A percentile compares a stretch with the other conserved stretches of the same genome.
These are phyloP conservation scores for Macroglossus sobrinus DNA, from an alignment of 2,113 vertebrate genomes.

Conservation along the genomic window DNA sequence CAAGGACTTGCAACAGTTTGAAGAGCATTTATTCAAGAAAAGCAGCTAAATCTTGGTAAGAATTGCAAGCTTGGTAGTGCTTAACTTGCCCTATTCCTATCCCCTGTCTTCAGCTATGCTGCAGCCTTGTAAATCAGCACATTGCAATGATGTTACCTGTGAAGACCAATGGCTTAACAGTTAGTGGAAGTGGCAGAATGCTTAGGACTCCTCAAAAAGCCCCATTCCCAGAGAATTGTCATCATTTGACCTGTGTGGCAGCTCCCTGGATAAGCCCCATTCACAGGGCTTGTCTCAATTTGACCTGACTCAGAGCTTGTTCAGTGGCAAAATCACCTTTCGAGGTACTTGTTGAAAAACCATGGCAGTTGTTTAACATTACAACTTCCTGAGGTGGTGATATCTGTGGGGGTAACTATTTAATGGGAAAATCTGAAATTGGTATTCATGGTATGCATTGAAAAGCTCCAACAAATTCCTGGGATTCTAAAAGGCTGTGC, in stretches of 20 bases:
- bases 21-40: neutral
- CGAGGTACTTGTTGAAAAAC: neutral
- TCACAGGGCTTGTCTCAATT: neutral
- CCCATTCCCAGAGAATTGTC: neutral
- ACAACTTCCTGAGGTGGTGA: neutral
- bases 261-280: neutral
- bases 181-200: neutral
- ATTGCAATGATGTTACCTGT: neutral
- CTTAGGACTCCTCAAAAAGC: neutral
- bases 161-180: neutral
- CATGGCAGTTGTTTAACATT: neutral
- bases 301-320: neutral
- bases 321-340: neutral
- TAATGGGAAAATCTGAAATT: neutral
- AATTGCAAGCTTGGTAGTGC: neutral
- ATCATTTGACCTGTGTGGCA: neutral
- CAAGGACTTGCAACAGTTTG: neutral
- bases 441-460: neutral
- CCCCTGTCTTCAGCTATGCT: neutral
- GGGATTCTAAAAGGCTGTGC: neutral
- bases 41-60: neutral
- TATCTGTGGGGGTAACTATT: neutral
- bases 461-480: neutral
- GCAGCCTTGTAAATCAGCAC: neutral
- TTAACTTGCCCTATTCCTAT: neutral